Percentiles rank a stretch among this genome's conserved stretches.
Conservation (phyloP, 2,797 vertebrate species). For the Glyptemys insculpta region DNA sequence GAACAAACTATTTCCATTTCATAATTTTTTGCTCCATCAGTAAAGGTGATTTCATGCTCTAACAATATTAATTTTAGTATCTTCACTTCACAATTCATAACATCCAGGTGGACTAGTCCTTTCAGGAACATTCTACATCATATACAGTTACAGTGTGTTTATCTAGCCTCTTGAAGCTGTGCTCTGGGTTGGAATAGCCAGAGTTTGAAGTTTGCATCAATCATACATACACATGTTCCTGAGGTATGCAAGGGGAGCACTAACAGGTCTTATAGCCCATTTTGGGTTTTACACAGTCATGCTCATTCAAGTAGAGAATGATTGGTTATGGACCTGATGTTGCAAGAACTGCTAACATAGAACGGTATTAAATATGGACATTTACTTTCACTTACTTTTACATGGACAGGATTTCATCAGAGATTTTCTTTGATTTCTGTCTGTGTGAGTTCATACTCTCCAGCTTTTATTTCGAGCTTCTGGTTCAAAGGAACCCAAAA, state of each 20-base stretch:
- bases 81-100: slow-evolving; percentile 46
- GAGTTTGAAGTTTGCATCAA: slow-evolving; percentile 62
- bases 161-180: slow-evolving; percentile 60
- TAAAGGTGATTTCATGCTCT: slow-evolving; percentile 44
- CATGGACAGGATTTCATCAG: background rate
- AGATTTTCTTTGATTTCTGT: background rate
- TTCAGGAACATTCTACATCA: slow-evolving; percentile 61
- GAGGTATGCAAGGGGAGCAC: slow-evolving; percentile 52
- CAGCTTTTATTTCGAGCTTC: background rate
- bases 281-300: background rate
- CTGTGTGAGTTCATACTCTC: background rate
- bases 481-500: background rate
- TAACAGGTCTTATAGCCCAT: slow-evolving; percentile 39
- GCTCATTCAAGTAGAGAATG: background rate
- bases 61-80: slow-evolving; percentile 42
- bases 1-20: slow-evolving; percentile 31
- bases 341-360: background rate
- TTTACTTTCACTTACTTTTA: background rate
- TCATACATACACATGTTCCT: slow-evolving; percentile 58
- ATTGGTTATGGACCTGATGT: background rate
- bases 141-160: slow-evolving; percentile 64
- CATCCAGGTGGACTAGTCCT: slow-evolving; percentile 63
- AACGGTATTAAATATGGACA: background rate
- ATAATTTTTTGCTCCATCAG: slow-evolving; percentile 49
- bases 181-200: slow-evolving; percentile 45